Evolutionary conservation across 2,888 invertebrate genomes (phyloP).

Genomic region (Poecilus cupreus): DNA sequence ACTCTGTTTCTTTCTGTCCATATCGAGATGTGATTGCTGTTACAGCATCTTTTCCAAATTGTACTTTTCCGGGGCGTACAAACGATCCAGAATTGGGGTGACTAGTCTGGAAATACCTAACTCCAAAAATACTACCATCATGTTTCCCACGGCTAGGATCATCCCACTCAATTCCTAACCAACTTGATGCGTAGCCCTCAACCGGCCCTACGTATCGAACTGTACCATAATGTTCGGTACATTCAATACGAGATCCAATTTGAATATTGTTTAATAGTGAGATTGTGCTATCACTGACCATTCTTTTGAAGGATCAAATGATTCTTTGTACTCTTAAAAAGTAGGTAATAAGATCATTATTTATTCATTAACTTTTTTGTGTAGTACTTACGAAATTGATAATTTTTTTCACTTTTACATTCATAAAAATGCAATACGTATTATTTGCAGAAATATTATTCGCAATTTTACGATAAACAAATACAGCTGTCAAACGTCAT

Average conservation of each 20-base stretch:
- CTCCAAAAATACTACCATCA: constrained; percentile 88
- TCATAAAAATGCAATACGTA: constrained; percentile 16
- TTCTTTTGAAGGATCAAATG: constrained; percentile 8
- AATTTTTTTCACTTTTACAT: constrained; percentile 19
- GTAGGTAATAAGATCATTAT: not conserved
- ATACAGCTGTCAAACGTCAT: constrained; percentile 58
- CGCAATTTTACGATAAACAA: constrained; percentile 42
- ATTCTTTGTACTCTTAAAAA: constrained; percentile 11
- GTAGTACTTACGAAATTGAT: not conserved
- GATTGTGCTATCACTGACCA: constrained; percentile 51
- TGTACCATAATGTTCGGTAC: constrained; percentile 73
- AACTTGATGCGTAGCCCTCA: constrained; percentile 81
- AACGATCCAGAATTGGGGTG: constrained; percentile 92
- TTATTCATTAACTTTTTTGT: not conserved
- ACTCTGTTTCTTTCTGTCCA: constrained; percentile 75
- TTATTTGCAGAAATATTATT: not conserved
- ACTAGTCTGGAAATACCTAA: constrained; percentile 86
- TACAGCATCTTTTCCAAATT: constrained; percentile 82
- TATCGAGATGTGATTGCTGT: constrained; percentile 85
- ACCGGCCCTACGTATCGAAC: constrained; percentile 86
- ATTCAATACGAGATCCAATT: constrained; percentile 70
- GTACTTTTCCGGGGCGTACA: constrained; percentile 87
- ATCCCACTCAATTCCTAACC: constrained; percentile 99
- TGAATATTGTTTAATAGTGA: constrained; percentile 57
- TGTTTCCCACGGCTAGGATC: constrained; percentile 92